Evolutionary conservation across 2,113 vertebrate species (phyloP), one percentile per base, ranked within the genome.

Genomic region (Larimichthys polyactis): DNA sequence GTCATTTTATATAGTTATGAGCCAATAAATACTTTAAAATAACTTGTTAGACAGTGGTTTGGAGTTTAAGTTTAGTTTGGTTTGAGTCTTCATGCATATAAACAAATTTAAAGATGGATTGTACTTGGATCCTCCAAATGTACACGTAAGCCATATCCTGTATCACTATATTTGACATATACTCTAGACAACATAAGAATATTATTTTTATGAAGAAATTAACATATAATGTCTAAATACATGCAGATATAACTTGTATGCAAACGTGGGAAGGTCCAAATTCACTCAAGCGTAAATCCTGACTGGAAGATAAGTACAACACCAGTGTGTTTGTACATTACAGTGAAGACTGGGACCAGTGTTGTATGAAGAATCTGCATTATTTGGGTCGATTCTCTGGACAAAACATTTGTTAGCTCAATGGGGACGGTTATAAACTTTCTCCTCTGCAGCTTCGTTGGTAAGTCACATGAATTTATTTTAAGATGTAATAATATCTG

Each of bases 271-370:
- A 17, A 8, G 20, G 48, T 81, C 67, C 57, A 59, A 40, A 81
- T 5, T 85, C 83, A 84, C 19, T 91, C 55, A 86, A 89, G 91
- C 78, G 16, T 91, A 57, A 73, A 92, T 93, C 92, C 92, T 93
- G 78, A 58, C 73, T 65, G 73, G 60, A 24, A 57, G 27, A 79
- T 73, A 60, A 81, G 85, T 58, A 84, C 78, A 44, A 88, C 57
- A 55, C 14, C 17, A 55, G 15, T 29, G 46, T 51, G 36, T 49
- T 29, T 14, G 20, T 9, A 29, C 51, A 71, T 0, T 3, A 20
- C 81, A 57, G 64, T 7, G 7, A 59, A 59, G 49, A 63, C 20
- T 0, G 15, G 5, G 20, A 68, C 20, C 48, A 24, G 29, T 19
- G 20, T 49, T 32, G 59, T 60, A 29, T 54, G 7, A 52, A 40